Percentiles rank a stretch among this genome's conserved stretches.
Evolutionary conservation across 2,797 vertebrate genomes (phyloP).

Genomic region (Odontamblyopus lacepedii): DNA sequence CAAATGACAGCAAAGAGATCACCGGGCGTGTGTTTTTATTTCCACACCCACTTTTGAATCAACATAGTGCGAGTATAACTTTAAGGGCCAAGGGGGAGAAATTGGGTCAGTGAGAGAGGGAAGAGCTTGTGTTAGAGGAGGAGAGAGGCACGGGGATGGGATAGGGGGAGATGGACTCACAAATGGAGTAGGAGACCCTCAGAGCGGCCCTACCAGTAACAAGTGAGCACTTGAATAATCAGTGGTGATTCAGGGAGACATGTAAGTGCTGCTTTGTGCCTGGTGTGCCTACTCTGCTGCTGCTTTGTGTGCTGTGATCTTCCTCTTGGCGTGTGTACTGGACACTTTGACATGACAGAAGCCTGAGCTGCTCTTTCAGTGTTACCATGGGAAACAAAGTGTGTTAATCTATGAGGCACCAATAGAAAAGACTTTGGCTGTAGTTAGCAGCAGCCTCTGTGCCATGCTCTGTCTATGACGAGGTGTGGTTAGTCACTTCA

Average conservation of each 20-base stretch:
- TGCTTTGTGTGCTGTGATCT: constrained; percentile 32
- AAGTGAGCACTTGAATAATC: constrained; percentile 73
- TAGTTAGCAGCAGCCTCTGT: constrained; percentile 11
- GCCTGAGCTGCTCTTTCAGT: constrained; percentile 8
- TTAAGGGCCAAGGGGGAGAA: constrained; percentile 68
- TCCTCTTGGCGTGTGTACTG: constrained; percentile 29
- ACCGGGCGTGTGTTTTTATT: constrained; percentile 8
- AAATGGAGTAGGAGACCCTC: constrained; percentile 61
- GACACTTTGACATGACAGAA: constrained; percentile 20
- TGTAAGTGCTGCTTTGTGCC: constrained; percentile 70
- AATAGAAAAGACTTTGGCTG: constrained; percentile 3
- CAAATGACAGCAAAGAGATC: constrained; percentile 40
- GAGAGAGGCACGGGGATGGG: constrained; percentile 37
- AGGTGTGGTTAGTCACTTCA: constrained; percentile 66
- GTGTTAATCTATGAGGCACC: not conserved
- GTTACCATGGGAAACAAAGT: not conserved
- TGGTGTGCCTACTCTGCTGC: constrained; percentile 58
- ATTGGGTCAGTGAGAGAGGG: constrained; percentile 66
- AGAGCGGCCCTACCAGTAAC: constrained; percentile 59
- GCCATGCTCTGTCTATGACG: constrained; percentile 61
- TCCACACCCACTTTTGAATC: constrained; percentile 55
- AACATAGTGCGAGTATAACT: constrained; percentile 61
- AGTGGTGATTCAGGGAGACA: constrained; percentile 69
- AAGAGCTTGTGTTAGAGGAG: constrained; percentile 56
- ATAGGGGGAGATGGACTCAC: constrained; percentile 56